phyloP scores from a whole-genome alignment of 2,888 invertebrate species.

The Limnephilus rhombicus region DNA sequence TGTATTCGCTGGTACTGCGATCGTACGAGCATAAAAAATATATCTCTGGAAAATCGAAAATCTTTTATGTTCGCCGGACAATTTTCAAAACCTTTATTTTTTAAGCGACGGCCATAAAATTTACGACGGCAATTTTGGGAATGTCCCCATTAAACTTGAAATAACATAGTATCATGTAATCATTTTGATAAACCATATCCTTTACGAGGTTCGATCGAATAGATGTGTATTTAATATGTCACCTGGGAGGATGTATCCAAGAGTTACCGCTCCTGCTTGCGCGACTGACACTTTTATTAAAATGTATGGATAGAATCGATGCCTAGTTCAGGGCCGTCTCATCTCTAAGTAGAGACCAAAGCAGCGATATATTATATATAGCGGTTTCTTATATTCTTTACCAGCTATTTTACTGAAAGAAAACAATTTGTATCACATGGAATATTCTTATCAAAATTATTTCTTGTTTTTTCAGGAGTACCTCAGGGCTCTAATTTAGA shows the following conservation, averaged over 20 bases:
- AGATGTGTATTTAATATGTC: conserved; percentile 62
- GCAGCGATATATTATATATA: background rate
- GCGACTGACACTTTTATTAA: conserved; percentile 62
- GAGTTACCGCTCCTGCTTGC: conserved; percentile 35
- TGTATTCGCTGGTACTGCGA: background rate
- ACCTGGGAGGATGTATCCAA: conserved; percentile 43
- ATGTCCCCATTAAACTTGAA: conserved; percentile 12
- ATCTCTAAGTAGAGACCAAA: conserved; percentile 20
- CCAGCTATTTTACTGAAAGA: no score
- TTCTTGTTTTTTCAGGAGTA: no score
- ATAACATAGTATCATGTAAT: conserved; percentile 26
- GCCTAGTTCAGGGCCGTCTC: conserved; percentile 16
- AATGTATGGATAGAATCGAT: conserved; percentile 60
- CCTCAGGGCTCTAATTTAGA: no score
- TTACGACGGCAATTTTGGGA: background rate
- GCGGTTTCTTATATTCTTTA: no score
- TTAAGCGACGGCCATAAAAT: background rate
- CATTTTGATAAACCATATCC: conserved; percentile 27
- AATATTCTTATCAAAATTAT: no score
- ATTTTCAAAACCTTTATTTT: background rate
- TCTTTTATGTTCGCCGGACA: background rate
- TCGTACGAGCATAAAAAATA: background rate
- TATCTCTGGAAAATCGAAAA: background rate
- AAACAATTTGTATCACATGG: no score
- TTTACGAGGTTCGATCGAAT: conserved; percentile 48